Evolutionary conservation across 1,140 invertebrate species (phyloP), one percentile per base, ranked within the genome.

Genomic region (Ostrea denselamellosa): DNA sequence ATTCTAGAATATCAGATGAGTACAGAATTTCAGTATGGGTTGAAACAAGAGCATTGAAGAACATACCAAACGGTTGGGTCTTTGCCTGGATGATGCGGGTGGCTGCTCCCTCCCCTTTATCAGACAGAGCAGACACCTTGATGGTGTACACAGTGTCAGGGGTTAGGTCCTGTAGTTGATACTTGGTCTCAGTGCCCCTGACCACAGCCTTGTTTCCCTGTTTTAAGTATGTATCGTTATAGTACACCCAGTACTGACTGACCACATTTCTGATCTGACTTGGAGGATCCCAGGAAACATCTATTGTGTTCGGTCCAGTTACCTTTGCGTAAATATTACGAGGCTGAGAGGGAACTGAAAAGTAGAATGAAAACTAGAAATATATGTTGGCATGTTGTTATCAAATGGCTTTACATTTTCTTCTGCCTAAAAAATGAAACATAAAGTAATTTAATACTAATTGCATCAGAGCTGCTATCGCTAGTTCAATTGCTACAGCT

Each of bases 31-130:
- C 56, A 62, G 56, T 62, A 62, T 2, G 0, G 56, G 56, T 62
- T 19, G 17, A 14, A 62, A 51, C 14, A 51, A 5, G 71, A 81
- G 71, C 14, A 81, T 34, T n/a, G n/a, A 83, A 52, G n/a, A 53
- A 93, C 98, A 97, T 98, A 99, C 98, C 97, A 96, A 98, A 99
- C 96, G 98, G 98, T 94, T 98, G 98, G 53, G 98, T 99, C 95
- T 97, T 96, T 81, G 98, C 97, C 86, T 98, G 97, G 91, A 98
- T 97, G 0, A 97, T 98, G n/a, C 98, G 97, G 8, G 98, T 99
- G 44, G 97, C 97, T 7, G 98, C 98, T 14, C 98, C 98, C 94
- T 99, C 98, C 4, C 98, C 98, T 56, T 97, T 96, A 89, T 97
- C 97, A 3, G 98, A 99, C 88, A 97, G 96, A 22, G 98, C 98